phyloP scores from a whole-genome alignment of 1,140 invertebrate genomes.

The Oppia nitens region DNA sequence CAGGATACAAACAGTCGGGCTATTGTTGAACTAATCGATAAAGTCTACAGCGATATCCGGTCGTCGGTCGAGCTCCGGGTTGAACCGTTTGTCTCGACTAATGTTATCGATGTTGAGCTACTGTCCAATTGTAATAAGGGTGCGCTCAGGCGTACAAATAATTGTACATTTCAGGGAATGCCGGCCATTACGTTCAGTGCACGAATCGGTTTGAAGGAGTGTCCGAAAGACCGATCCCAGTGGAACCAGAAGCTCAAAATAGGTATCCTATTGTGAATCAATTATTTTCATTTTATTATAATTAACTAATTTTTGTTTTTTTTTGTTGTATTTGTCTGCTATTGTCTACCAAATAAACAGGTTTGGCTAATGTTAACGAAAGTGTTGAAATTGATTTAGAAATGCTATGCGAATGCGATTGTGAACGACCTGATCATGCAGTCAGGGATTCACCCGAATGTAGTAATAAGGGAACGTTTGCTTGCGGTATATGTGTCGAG shows the following conservation, averaged over 20 bases:
- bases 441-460: slow-evolving; percentile 8
- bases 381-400: slow-evolving; percentile 60
- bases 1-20: slow-evolving; percentile 3
- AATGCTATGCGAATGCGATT: slow-evolving; percentile 32
- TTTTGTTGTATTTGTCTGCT: no score
- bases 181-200: slow-evolving; percentile 8
- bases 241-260: background rate
- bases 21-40: slow-evolving; percentile 12
- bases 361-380: slow-evolving; percentile 77
- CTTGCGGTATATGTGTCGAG: slow-evolving; percentile 70
- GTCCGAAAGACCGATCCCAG: background rate
- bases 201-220: slow-evolving; percentile 3
- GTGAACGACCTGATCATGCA: slow-evolving; percentile 1
- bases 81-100: slow-evolving; percentile 1
- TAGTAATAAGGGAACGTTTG: slow-evolving; percentile 28
- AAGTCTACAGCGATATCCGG: slow-evolving; percentile 12
- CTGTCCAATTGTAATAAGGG: slow-evolving; percentile 2
- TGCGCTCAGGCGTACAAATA: background rate
- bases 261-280: background rate
- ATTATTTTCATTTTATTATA: no score
- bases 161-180: background rate
- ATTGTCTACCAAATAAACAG: no score
- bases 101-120: slow-evolving; percentile 11
- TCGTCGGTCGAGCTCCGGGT: slow-evolving; percentile 4
- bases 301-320: no score